Percentiles rank a stretch among this genome's conserved stretches.
Evolutionary conservation across 2,113 vertebrate species (phyloP).

Genomic region (Hippocampus barbouri): DNA sequence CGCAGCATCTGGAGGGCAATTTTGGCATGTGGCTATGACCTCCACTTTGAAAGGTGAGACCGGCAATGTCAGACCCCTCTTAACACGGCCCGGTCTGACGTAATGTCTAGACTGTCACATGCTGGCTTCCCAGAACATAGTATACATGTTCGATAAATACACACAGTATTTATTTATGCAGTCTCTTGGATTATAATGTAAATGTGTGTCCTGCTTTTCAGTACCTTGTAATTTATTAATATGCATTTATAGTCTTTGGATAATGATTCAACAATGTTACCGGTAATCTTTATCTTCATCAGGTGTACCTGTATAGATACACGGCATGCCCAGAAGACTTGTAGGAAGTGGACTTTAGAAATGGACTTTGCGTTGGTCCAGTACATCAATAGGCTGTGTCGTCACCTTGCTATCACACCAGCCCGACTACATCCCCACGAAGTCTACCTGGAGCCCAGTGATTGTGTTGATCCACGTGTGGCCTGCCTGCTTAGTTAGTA

Average conservation of each 20-base stretch:
- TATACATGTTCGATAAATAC: background rate
- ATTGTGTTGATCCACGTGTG: conserved; percentile 83
- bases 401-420: conserved; percentile 93
- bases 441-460: conserved; percentile 87
- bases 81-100: background rate
- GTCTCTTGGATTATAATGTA: background rate
- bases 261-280: background rate
- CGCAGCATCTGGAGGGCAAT: conserved; percentile 95
- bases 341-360: conserved; percentile 89
- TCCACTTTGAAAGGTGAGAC: conserved; percentile 92
- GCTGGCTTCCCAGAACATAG: background rate
- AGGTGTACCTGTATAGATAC: conserved; percentile 93
- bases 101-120: conserved; percentile 8
- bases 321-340: conserved; percentile 89
- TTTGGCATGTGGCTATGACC: conserved; percentile 91
- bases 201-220: background rate
- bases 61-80: background rate
- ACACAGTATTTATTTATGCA: background rate
- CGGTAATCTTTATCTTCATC: conserved; percentile 7
- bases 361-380: conserved; percentile 94
- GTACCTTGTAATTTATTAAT: background rate
- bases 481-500: conserved; percentile 84
- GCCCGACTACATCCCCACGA: conserved; percentile 92
- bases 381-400: conserved; percentile 90
- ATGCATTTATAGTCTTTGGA: background rate